Conservation (phyloP, 2,888 invertebrate genomes). For the Ochropleura plecta region DNA sequence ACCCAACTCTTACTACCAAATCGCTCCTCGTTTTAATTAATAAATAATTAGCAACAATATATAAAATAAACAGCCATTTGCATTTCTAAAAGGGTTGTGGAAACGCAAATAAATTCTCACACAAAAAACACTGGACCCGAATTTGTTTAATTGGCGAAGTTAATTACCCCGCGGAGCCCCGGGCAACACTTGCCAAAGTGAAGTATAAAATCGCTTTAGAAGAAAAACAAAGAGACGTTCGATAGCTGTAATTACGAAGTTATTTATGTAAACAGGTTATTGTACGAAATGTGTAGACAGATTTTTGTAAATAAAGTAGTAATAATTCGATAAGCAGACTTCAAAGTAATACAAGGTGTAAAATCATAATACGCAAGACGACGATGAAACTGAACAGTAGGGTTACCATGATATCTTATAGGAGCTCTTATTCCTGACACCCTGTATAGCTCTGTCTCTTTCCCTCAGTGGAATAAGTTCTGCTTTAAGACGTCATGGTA, state of each 20-base stretch:
- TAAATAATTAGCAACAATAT: slow-evolving; percentile 54
- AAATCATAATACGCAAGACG: too few species aligned
- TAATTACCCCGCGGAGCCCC: slow-evolving; percentile 57
- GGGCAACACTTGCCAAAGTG: slow-evolving; percentile 55
- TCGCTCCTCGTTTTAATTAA: slow-evolving; percentile 47
- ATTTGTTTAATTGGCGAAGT: slow-evolving; percentile 61
- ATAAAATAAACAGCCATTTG: slow-evolving; percentile 53
- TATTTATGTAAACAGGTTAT: slow-evolving; percentile 32
- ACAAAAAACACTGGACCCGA: slow-evolving; percentile 57
- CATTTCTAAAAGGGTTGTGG: slow-evolving; percentile 45
- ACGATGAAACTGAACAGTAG: too few species aligned
- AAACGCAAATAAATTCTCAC: slow-evolving; percentile 59
- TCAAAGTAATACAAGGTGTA: too few species aligned
- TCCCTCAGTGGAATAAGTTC: too few species aligned
- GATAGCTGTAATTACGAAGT: slow-evolving; percentile 40
- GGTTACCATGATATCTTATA: too few species aligned
- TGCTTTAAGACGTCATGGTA: too few species aligned
- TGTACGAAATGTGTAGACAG: not conserved
- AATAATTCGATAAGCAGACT: too few species aligned
- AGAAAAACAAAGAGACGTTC: slow-evolving; percentile 48
- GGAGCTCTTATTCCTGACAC: too few species aligned
- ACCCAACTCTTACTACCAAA: slow-evolving; percentile 43
- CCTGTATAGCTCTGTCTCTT: too few species aligned
- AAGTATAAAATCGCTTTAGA: slow-evolving; percentile 40
- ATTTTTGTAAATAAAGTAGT: not conserved